Base-by-base conservation (phyloP, 1,140 invertebrate species). In the Drosophila insularis region DNA sequence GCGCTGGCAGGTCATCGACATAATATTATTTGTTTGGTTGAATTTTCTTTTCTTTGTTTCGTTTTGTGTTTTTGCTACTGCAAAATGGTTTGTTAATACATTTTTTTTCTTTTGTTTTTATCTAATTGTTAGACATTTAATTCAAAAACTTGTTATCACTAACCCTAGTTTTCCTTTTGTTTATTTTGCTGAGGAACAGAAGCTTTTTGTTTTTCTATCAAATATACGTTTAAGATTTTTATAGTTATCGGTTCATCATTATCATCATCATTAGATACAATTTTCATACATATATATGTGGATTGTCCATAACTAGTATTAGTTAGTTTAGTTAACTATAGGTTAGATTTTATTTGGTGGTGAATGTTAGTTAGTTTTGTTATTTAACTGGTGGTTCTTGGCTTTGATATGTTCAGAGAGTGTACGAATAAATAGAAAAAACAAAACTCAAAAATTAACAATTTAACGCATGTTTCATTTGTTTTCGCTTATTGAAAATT, bases 261-360 rank as follows among this genome's bases (percentile, higher is more conserved):
- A 35, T 35, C 10, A 10, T 35, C 10, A 10, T 35, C 10, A 2
- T 63, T 21, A 58, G 54, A 58, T 71, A 78, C 43, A n/a, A 56
- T 62, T 53, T 74, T 43, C 64, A 69, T 60, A 70, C 64, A 71
- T 65, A 67, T 43, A 80, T 68, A 67, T 50, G 46, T 67, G 73
- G 81, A 86, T 86, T 86, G 81, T 86, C 81, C 81, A 80, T 86
- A 86, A 78, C 81, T 86, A 87, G 79, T 75, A 77, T 66, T 61
- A 39, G 37, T 68, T 31, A n/a, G 53, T 82, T 89, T 66, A 72
- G 80, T 87, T 87, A 82, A 89, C 76, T 74, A 69, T 85, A 80
- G 76, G 68, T 79, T 89, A 58, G 65, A 63, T 43, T 61, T 62
- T 58, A 4, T 53, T 63, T 63, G 55, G 27, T 50, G 43, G 37